These are phyloP conservation scores for Tiaroga cobitis DNA, from an alignment of 2,797 vertebrate species.

Conservation along the genomic window DNA sequence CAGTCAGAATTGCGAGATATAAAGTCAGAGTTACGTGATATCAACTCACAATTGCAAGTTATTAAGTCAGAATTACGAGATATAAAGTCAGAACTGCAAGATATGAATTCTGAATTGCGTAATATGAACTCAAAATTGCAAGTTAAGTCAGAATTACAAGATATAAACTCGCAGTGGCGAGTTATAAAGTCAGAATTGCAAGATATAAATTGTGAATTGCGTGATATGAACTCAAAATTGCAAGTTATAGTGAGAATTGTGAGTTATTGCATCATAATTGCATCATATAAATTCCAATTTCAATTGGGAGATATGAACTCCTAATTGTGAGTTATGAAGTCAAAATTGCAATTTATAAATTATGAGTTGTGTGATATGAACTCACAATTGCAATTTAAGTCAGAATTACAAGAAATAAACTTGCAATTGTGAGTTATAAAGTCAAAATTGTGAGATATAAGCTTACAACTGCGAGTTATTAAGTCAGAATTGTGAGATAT, in stretches of 20 bases:
- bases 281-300: background rate
- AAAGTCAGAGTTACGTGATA: background rate
- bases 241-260: background rate
- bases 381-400: background rate
- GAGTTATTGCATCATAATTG: too few relatives aligned
- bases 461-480: too few relatives aligned
- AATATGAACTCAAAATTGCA: too few relatives aligned
- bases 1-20: background rate
- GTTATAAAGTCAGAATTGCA: background rate
- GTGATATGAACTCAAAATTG: background rate
- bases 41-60: background rate
- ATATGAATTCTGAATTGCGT: background rate
- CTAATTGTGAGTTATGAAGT: too few relatives aligned
- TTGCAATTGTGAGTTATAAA: too few relatives aligned
- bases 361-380: too few relatives aligned
- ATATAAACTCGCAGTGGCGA: background rate
- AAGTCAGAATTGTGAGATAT: background rate
- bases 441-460: too few relatives aligned
- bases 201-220: background rate
- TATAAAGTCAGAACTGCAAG: background rate
- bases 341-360: too few relatives aligned
- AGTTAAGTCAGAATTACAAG: background rate
- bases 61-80: background rate
- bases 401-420: too few relatives aligned
- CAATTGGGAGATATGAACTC: background rate